Evolutionary conservation across 2,113 vertebrate genomes (phyloP).

Genomic region (Melanocharis versteri): DNA sequence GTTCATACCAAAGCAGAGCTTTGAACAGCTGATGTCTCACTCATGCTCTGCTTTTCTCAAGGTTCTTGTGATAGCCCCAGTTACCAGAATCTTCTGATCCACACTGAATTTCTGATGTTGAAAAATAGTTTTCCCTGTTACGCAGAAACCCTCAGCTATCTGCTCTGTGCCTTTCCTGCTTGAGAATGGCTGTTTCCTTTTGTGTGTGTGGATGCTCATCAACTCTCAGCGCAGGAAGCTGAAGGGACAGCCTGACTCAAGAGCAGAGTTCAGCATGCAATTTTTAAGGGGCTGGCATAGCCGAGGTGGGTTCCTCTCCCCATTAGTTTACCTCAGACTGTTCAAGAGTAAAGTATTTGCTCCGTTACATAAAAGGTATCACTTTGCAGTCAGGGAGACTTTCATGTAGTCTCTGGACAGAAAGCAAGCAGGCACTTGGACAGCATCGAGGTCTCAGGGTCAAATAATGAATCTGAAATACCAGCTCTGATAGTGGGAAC

Average conservation of each 20-base stretch:
- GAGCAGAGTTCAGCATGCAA: background rate
- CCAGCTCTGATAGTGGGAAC: background rate
- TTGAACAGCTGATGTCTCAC: background rate
- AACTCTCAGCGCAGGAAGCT: fast-evolving
- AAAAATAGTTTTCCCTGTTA: background rate
- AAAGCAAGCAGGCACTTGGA: background rate
- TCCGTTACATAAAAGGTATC: background rate
- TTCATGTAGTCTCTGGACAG: background rate
- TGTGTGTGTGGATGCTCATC: background rate
- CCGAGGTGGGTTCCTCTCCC: background rate
- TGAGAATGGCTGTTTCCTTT: background rate
- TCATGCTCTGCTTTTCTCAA: background rate
- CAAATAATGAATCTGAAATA: background rate
- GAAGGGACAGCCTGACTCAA: background rate
- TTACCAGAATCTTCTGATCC: background rate
- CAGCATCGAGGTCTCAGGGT: background rate
- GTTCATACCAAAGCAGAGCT: background rate
- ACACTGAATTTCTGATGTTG: background rate
- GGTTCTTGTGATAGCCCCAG: background rate
- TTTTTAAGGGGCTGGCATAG: background rate
- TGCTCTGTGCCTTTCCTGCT: background rate
- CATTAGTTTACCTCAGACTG: background rate
- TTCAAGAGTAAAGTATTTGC: background rate
- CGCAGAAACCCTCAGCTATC: background rate
- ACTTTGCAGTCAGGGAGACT: background rate